phyloP scores from a whole-genome alignment of 2,888 invertebrate species.

The Ramazzottius varieornatus region DNA sequence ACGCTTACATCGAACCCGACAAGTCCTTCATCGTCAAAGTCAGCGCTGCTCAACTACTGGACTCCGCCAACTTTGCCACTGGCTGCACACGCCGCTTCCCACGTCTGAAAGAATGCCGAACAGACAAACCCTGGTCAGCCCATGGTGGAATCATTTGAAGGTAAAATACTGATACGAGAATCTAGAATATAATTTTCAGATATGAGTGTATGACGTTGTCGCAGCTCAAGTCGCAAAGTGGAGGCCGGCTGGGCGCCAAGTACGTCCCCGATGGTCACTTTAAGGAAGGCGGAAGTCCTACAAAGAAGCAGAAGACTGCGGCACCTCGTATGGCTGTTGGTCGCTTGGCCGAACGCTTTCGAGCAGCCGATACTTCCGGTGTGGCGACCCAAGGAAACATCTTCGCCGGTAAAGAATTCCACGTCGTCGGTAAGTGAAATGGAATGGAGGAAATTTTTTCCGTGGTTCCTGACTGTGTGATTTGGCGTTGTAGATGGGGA shows the following conservation, averaged over 20 bases:
- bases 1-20: slow-evolving; percentile 54
- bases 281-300: background rate
- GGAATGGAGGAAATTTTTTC: too few relatives aligned
- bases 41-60: slow-evolving; percentile 47
- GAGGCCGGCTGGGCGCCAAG: slow-evolving; percentile 20
- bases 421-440: slow-evolving; percentile 28
- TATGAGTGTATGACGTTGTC: slow-evolving; percentile 41
- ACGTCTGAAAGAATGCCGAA: slow-evolving; percentile 43
- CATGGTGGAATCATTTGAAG: too few relatives aligned
- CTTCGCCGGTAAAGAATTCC: slow-evolving; percentile 37
- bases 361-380: slow-evolving; percentile 16
- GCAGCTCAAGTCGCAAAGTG: too few relatives aligned
- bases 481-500: too few relatives aligned
- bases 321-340: background rate
- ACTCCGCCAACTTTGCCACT: slow-evolving; percentile 38
- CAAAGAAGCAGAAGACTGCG: background rate
- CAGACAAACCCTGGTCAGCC: slow-evolving; percentile 50
- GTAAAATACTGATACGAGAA: too few relatives aligned
- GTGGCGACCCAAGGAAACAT: slow-evolving; percentile 21
- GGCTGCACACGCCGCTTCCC: slow-evolving; percentile 62
- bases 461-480: too few relatives aligned
- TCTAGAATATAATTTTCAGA: too few relatives aligned
- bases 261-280: background rate
- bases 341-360: background rate
- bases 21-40: slow-evolving; percentile 40